Conservation (phyloP, 2,888 invertebrate genomes). For the Eulithis prunata region DNA sequence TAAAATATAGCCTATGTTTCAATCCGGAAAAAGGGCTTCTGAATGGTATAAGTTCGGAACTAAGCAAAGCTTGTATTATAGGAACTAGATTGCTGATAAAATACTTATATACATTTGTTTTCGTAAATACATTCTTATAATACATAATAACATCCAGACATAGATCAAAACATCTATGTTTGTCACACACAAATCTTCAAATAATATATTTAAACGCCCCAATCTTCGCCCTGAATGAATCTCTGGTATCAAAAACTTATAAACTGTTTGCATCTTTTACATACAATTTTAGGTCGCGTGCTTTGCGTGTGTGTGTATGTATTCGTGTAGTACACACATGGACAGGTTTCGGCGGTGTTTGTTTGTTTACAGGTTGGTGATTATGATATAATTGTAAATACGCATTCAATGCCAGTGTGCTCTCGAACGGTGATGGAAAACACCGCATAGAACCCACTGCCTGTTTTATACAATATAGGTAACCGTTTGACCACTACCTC, state of each 20-base stretch:
- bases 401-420: conserved; percentile 1
- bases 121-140: too few species aligned
- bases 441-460: background rate
- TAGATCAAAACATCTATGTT: too few species aligned
- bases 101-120: too few species aligned
- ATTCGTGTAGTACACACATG: background rate
- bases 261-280: conserved; percentile 83
- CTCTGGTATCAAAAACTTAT: conserved; percentile 73
- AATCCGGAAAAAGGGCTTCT: too few species aligned
- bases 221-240: conserved; percentile 47
- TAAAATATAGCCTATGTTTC: too few species aligned
- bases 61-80: too few species aligned
- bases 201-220: too few species aligned
- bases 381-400: background rate
- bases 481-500: too few species aligned
- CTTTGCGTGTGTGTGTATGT: conserved; percentile 15
- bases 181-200: too few species aligned
- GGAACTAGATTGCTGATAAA: too few species aligned
- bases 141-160: too few species aligned
- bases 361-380: background rate
- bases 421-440: background rate
- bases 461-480: background rate
- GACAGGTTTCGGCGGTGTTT: background rate
- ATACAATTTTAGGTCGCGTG: conserved; percentile 76
- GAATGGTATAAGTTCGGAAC: too few species aligned